Percentiles rank a stretch among this genome's conserved stretches.
Evolutionary conservation across 1,140 invertebrate genomes (phyloP).

Genomic region (Drosophila gunungcola): DNA sequence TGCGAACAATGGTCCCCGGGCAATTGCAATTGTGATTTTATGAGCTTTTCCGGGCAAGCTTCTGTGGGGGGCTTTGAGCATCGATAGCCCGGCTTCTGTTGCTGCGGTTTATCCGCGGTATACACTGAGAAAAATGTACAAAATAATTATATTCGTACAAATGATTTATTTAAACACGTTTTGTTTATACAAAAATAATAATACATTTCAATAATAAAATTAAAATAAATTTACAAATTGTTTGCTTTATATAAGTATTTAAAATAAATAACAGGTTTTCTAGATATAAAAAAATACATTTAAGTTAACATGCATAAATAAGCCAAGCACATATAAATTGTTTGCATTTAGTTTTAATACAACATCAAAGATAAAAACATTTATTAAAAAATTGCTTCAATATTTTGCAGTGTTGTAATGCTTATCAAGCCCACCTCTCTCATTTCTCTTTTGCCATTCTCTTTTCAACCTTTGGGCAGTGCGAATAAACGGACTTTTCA

Average conservation of each 20-base stretch:
- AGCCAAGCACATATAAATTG: no score
- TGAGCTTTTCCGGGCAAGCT: conserved; percentile 49
- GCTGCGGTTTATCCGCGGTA: conserved; percentile 10
- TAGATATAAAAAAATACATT: no score
- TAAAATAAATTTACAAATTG: no score
- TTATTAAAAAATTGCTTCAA: neutral
- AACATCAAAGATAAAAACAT: no score
- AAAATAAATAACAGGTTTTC: no score
- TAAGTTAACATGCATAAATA: no score
- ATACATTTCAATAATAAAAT: no score
- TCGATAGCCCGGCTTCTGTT: conserved; percentile 40
- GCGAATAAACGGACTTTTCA: conserved; percentile 21
- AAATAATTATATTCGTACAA: neutral
- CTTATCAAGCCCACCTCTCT: conserved; percentile 27
- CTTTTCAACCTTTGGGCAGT: conserved; percentile 28
- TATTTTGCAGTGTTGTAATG: conserved; percentile 9
- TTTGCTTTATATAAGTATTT: no score
- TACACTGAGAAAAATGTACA: conserved; percentile 1
- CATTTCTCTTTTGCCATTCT: conserved; percentile 6
- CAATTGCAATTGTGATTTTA: conserved; percentile 73
- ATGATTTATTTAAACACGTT: no score
- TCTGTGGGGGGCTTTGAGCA: conserved; percentile 38
- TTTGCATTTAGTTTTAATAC: no score
- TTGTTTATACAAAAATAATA: no score
- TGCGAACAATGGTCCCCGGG: conserved; percentile 9